phyloP scores from a whole-genome alignment of 2,888 invertebrate species.

The Spilosoma lubricipeda region DNA sequence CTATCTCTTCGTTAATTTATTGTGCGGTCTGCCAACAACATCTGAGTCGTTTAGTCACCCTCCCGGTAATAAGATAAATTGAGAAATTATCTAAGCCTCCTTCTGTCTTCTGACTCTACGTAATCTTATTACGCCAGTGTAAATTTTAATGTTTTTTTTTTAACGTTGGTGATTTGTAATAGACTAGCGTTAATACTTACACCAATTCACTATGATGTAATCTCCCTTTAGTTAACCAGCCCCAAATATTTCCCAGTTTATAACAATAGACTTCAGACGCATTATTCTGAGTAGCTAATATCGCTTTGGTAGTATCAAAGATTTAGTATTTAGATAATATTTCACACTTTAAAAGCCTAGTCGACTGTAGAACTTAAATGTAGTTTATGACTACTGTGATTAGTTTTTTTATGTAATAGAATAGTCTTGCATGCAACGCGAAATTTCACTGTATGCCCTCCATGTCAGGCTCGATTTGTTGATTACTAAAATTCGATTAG shows the following conservation, averaged over 20 bases:
- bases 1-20: not conserved
- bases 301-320: too few species aligned
- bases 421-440: too few species aligned
- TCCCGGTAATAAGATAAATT: not conserved
- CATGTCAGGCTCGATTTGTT: too few species aligned
- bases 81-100: not conserved
- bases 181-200: not conserved
- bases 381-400: too few species aligned
- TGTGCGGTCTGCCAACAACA: not conserved
- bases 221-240: not conserved
- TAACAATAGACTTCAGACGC: too few species aligned
- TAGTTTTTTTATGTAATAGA: too few species aligned
- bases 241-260: not conserved
- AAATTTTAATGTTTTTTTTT: not conserved
- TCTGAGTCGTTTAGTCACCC: not conserved
- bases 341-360: too few species aligned
- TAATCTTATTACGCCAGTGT: not conserved
- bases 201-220: not conserved
- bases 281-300: too few species aligned
- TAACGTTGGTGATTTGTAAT: not conserved
- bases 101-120: not conserved
- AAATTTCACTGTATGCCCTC: too few species aligned
- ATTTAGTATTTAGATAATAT: too few species aligned
- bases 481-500: too few species aligned
- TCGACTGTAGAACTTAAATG: too few species aligned